phyloP scores from a whole-genome alignment of 2,888 invertebrate species.

The Epistrophe eligans region DNA sequence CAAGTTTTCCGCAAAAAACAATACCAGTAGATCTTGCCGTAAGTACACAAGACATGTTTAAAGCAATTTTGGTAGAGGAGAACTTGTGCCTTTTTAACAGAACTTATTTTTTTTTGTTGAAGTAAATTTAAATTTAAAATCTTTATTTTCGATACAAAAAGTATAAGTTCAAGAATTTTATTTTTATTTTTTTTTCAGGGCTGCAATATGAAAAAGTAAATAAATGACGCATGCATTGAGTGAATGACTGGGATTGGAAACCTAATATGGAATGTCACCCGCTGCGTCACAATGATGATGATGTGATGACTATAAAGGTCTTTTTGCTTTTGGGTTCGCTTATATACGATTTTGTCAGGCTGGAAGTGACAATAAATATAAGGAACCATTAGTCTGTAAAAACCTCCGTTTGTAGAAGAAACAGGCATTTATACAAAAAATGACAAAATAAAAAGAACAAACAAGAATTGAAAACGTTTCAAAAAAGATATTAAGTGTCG shows the following conservation, averaged over 20 bases:
- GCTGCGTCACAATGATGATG: slow-evolving; percentile 63
- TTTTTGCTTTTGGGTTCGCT: slow-evolving; percentile 31
- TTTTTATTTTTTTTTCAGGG: neutral
- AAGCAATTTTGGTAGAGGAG: no score
- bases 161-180: neutral
- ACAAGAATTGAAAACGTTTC: slow-evolving; percentile 28
- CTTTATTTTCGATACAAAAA: no score
- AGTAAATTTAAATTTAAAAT: no score
- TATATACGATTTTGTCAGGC: slow-evolving; percentile 31
- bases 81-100: no score
- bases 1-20: no score
- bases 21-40: no score
- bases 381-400: slow-evolving; percentile 58
- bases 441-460: slow-evolving; percentile 6
- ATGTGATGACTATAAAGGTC: slow-evolving; percentile 51
- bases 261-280: slow-evolving; percentile 69
- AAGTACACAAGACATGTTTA: no score
- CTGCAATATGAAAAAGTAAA: neutral
- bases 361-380: slow-evolving; percentile 65
- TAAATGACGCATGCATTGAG: slow-evolving; percentile 9
- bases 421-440: neutral
- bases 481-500: slow-evolving; percentile 56
- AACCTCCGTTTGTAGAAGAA: slow-evolving; percentile 19
- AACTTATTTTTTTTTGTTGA: no score
- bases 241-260: slow-evolving; percentile 37